Evolutionary conservation across 2,113 vertebrate species (phyloP).

Genomic region (Hemichromis elongatus): DNA sequence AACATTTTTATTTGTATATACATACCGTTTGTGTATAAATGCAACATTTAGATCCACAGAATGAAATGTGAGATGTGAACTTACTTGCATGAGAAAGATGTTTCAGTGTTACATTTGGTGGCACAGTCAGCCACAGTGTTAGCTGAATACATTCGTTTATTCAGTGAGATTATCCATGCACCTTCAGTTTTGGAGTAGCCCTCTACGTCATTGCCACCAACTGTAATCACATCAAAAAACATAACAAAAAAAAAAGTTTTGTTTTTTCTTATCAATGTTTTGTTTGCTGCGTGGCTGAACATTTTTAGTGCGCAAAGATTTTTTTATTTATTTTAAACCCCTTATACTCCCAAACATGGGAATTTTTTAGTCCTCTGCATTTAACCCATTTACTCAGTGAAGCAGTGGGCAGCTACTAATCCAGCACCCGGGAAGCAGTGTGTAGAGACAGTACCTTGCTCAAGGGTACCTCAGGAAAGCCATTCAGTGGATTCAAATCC

Average conservation of each 20-base stretch:
- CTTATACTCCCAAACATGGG: no score
- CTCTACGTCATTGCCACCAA: conserved; percentile 24
- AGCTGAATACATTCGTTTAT: conserved; percentile 29
- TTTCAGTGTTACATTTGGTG: conserved; percentile 63
- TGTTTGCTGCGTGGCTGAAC: background rate
- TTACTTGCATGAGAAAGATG: conserved; percentile 69
- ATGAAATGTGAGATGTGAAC: background rate
- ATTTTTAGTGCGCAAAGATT: background rate
- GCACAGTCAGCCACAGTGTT: conserved; percentile 55
- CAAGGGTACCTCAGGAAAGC: no score
- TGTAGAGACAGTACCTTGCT: no score
- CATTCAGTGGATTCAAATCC: no score
- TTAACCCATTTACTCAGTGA: no score
- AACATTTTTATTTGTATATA: background rate
- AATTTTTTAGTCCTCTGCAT: no score
- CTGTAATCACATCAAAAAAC: background rate
- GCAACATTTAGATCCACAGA: background rate
- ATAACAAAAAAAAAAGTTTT: no score
- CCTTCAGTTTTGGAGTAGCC: conserved; percentile 70
- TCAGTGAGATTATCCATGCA: conserved; percentile 64
- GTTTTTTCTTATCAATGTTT: background rate
- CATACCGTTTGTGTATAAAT: background rate
- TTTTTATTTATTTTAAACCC: no score
- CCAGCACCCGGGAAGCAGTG: no score
- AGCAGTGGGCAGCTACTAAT: no score